Percentiles rank a stretch among this genome's conserved stretches.
Conservation (phyloP, 2,797 vertebrate species). For the Cyclura pinguis region DNA sequence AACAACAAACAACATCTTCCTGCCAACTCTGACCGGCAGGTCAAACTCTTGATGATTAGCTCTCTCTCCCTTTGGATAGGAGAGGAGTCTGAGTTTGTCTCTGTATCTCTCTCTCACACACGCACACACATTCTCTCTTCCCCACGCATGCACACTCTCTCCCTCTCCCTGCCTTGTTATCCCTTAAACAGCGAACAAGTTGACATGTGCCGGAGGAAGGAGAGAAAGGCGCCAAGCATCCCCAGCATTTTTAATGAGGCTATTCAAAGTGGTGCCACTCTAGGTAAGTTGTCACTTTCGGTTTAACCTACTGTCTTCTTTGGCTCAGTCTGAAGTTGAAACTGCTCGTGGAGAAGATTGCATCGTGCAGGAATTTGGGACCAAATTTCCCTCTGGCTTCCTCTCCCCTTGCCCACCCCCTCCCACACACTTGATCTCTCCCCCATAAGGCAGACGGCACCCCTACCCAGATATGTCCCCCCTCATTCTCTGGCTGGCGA, state of each 20-base stretch:
- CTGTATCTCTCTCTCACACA: too few relatives aligned
- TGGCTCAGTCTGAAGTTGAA: constrained; percentile 41
- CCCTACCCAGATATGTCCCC: too few relatives aligned
- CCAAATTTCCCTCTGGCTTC: background rate
- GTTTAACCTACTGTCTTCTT: constrained; percentile 29
- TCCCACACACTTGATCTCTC: too few relatives aligned
- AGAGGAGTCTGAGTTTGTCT: background rate
- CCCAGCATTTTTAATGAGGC: constrained; percentile 40
- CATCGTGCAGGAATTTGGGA: background rate
- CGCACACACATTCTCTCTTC: too few relatives aligned
- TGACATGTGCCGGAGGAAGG: background rate
- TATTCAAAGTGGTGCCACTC: constrained; percentile 22
- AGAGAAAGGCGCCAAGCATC: background rate
- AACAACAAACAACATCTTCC: background rate
- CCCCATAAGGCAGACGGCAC: background rate
- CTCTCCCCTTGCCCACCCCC: background rate
- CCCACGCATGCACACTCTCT: background rate
- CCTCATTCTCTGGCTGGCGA: too few relatives aligned
- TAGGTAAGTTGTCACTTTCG: constrained; percentile 47
- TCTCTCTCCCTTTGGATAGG: too few relatives aligned
- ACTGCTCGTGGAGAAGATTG: constrained; percentile 21
- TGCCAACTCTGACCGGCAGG: too few relatives aligned
- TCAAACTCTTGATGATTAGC: background rate
- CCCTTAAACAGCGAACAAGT: background rate
- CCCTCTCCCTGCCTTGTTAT: background rate